Evolutionary conservation across 2,888 invertebrate genomes (phyloP).

Genomic region (Sphaeridia pumilis): DNA sequence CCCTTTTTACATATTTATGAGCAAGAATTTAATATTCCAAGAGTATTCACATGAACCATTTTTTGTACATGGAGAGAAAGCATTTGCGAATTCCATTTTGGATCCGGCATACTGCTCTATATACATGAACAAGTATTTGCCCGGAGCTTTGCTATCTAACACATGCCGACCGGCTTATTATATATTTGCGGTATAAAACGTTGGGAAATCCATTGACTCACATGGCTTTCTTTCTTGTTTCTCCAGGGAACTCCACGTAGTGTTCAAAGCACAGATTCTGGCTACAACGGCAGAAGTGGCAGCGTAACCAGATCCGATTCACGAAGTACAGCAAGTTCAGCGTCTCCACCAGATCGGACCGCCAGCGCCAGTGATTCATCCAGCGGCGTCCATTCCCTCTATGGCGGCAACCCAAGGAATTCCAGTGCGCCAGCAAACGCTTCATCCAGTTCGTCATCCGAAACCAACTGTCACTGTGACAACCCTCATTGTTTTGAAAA

Average conservation of each 20-base stretch:
- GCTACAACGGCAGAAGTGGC: conserved; percentile 17
- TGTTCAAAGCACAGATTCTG: conserved; percentile 18
- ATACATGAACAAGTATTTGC: too few relatives aligned
- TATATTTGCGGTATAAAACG: neutral
- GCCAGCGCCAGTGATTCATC: conserved; percentile 15
- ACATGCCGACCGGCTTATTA: too few relatives aligned
- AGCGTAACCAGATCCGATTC: conserved; percentile 19
- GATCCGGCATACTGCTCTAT: too few relatives aligned
- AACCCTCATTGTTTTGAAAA: conserved; percentile 18
- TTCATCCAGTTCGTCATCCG: conserved; percentile 3
- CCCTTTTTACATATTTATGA: too few relatives aligned
- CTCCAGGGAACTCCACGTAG: conserved; percentile 20
- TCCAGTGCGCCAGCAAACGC: neutral
- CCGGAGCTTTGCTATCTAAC: too few relatives aligned
- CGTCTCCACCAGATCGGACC: conserved; percentile 27
- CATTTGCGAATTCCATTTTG: too few relatives aligned
- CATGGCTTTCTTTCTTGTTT: neutral
- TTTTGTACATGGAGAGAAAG: too few relatives aligned
- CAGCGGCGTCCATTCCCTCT: conserved; percentile 28
- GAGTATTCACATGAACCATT: too few relatives aligned
- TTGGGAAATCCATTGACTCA: neutral
- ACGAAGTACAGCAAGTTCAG: conserved; percentile 25
- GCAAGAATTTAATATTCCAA: too few relatives aligned
- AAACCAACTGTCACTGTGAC: conserved; percentile 19
- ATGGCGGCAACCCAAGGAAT: conserved; percentile 12